phyloP scores from a whole-genome alignment of 1,140 invertebrate genomes.

The Myzus persicae region DNA sequence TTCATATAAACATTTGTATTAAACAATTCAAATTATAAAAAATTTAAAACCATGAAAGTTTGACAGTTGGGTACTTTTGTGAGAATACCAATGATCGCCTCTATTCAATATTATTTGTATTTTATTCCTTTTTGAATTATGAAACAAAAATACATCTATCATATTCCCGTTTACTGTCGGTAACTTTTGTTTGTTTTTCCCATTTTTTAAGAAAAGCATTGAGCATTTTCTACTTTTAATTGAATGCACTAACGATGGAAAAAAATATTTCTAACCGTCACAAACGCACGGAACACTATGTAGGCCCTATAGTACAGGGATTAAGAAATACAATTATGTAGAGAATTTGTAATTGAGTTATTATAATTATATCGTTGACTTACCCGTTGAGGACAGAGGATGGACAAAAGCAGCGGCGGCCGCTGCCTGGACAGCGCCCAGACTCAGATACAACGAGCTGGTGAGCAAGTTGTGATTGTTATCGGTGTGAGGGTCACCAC shows the following conservation, averaged over 20 bases:
- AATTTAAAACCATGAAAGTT: no score
- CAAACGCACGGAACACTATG: neutral
- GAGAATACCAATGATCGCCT: neutral
- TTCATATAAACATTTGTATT: neutral
- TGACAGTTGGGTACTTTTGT: neutral
- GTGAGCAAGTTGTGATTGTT: constrained; percentile 66
- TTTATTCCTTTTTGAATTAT: neutral
- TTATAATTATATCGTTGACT: neutral
- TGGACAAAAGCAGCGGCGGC: constrained; percentile 64
- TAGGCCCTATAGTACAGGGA: neutral
- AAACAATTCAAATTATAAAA: neutral
- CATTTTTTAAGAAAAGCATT: neutral
- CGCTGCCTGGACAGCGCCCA: constrained; percentile 68
- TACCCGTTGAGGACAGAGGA: constrained; percentile 60
- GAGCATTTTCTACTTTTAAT: neutral
- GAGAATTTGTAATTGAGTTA: neutral
- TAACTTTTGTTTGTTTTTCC: neutral
- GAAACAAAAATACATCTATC: neutral
- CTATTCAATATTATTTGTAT: neutral
- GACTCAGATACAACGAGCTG: constrained; percentile 71
- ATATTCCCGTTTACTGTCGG: neutral
- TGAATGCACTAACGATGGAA: neutral
- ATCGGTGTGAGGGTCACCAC: constrained; percentile 60
- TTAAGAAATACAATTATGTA: neutral
- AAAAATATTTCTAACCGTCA: neutral